phyloP scores from a whole-genome alignment of 2,888 invertebrate genomes.

The Dasypogon diadema region DNA sequence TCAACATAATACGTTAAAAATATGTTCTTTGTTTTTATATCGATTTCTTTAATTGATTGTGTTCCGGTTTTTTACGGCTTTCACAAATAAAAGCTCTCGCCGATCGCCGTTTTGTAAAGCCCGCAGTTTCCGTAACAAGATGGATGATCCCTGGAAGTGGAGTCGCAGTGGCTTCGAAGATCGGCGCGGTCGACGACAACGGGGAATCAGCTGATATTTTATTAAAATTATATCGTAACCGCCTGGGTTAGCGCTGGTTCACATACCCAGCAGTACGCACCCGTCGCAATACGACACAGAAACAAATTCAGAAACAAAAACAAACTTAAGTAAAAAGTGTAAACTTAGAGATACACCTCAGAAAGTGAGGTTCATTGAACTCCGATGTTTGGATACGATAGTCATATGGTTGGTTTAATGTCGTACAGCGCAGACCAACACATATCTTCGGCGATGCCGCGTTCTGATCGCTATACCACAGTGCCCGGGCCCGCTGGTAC shows the following conservation, averaged over 20 bases:
- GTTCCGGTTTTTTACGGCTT: conserved; percentile 38
- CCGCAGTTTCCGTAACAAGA: background rate
- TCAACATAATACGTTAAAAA: conserved; percentile 22
- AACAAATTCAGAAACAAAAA: conserved; percentile 42
- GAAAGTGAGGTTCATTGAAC: conserved; percentile 54
- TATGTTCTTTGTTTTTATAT: conserved; percentile 6
- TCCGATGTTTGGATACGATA: conserved; percentile 55
- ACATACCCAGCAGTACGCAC: background rate
- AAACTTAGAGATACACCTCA: conserved; percentile 53
- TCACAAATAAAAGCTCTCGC: conserved; percentile 26
- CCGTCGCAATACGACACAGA: conserved; percentile 21
- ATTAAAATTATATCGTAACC: conserved; percentile 15
- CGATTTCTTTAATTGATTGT: conserved; percentile 38
- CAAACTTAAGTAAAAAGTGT: conserved; percentile 41
- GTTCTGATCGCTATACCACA: background rate
- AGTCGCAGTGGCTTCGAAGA: background rate
- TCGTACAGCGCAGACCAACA: conserved; percentile 44
- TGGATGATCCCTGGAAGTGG: conserved; percentile 22
- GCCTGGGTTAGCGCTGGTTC: background rate
- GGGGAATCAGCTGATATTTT: conserved; percentile 44
- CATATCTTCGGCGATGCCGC: conserved; percentile 31
- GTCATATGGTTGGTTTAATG: conserved; percentile 55
- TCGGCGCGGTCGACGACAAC: background rate
- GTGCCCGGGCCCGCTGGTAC: background rate
- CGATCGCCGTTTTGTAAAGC: background rate